These are phyloP conservation scores for Timema podura DNA, from an alignment of 2,888 invertebrate species.

Conservation along the genomic window DNA sequence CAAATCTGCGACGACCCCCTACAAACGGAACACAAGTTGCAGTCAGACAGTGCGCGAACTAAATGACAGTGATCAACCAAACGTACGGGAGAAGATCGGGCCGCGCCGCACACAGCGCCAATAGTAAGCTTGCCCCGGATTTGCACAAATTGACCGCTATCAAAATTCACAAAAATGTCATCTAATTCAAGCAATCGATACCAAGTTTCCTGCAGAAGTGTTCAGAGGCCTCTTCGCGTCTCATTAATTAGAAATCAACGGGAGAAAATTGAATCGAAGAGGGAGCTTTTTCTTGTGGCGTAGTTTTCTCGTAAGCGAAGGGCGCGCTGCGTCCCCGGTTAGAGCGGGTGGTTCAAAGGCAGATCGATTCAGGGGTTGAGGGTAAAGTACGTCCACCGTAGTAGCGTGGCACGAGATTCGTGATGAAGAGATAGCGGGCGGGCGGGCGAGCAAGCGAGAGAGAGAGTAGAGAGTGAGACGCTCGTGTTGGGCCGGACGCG, in stretches of 20 bases:
- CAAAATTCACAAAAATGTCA: too few relatives aligned
- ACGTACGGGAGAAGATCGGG: constrained; percentile 17
- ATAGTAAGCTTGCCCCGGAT: constrained; percentile 20
- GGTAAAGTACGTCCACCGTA: background rate
- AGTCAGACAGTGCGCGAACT: constrained; percentile 60
- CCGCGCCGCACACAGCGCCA: constrained; percentile 22
- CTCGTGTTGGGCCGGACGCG: background rate
- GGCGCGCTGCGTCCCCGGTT: constrained; percentile 12
- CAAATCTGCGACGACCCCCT: constrained; percentile 46
- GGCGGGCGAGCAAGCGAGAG: background rate
- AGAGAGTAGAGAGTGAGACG: background rate
- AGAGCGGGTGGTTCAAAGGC: constrained; percentile 25
- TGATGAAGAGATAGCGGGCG: background rate
- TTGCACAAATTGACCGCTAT: background rate
- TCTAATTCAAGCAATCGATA: too few relatives aligned
- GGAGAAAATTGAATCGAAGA: too few relatives aligned
- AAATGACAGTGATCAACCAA: constrained; percentile 44
- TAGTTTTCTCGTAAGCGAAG: constrained; percentile 7
- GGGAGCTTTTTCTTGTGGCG: constrained; percentile 21
- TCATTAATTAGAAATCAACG: too few relatives aligned
- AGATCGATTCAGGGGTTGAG: constrained; percentile 17
- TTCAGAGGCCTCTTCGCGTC: too few relatives aligned
- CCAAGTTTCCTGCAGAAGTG: too few relatives aligned
- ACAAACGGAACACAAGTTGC: constrained; percentile 61
- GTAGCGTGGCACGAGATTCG: too few relatives aligned